Evolutionary conservation across 2,888 invertebrate species (phyloP).

Genomic region (Diaphora mendica): DNA sequence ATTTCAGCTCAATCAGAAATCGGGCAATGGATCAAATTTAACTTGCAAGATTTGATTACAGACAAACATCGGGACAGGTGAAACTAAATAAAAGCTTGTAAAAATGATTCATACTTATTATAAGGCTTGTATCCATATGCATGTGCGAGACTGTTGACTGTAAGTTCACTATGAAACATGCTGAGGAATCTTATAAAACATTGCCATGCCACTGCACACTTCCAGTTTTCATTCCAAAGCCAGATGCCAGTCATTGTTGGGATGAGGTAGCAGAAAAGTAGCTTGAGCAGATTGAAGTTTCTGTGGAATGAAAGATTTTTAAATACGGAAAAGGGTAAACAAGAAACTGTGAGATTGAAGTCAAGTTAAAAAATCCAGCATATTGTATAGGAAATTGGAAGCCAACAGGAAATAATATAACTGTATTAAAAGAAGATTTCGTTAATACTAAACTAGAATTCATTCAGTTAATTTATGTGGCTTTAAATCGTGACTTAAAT

Average conservation of each 20-base stretch:
- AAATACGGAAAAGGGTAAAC: background rate
- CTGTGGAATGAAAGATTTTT: constrained; percentile 63
- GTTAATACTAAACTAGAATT: too few species aligned
- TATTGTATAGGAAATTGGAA: background rate
- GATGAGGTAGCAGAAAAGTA: constrained; percentile 90
- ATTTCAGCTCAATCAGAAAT: too few species aligned
- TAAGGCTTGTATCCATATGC: constrained; percentile 87
- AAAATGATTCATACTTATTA: constrained; percentile 76
- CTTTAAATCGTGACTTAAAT: background rate
- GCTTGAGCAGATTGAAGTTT: constrained; percentile 89
- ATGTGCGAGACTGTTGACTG: constrained; percentile 95
- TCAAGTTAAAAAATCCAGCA: background rate
- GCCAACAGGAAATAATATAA: background rate
- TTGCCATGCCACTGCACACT: constrained; percentile 89
- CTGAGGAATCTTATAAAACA: constrained; percentile 91
- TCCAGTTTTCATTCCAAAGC: constrained; percentile 90
- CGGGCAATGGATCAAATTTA: too few species aligned
- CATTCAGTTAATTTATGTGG: background rate
- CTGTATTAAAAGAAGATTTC: background rate
- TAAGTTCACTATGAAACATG: constrained; percentile 94
- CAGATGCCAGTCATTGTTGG: constrained; percentile 90
- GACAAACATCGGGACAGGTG: too few species aligned
- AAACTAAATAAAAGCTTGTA: too few species aligned
- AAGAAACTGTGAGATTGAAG: background rate
- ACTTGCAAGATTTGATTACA: too few species aligned